A percentile compares a stretch with the other conserved stretches of the same genome.
Conservation (phyloP, 2,113 vertebrate genomes). For the Diphyllodes magnificus region DNA sequence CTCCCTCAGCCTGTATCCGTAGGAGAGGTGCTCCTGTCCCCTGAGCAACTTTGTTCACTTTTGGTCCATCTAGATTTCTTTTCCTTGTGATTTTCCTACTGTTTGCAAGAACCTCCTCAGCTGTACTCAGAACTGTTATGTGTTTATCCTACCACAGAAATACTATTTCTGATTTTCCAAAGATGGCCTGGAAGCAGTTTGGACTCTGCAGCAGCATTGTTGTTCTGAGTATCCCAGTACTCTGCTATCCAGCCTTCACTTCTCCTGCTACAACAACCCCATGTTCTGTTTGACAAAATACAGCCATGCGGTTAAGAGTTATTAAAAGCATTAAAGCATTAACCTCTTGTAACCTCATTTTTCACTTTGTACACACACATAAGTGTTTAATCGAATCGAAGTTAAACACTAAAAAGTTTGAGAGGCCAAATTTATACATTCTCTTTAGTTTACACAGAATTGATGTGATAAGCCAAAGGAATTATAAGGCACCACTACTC, state of each 20-base stretch:
- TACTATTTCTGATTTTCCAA: not conserved
- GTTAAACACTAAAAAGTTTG: conserved; percentile 71
- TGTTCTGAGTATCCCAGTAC: not conserved
- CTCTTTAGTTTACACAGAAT: conserved; percentile 59
- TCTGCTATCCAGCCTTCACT: conserved; percentile 12
- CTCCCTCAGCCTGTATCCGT: not conserved
- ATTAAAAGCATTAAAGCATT: conserved; percentile 81
- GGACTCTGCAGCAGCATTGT: not conserved
- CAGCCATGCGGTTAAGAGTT: conserved; percentile 70
- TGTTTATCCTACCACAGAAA: not conserved
- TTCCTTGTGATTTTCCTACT: not conserved
- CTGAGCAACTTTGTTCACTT: not conserved
- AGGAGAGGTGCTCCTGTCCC: not conserved
- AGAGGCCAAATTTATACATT: conserved; percentile 65
- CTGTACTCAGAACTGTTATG: not conserved
- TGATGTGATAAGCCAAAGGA: conserved; percentile 57
- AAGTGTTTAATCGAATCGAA: conserved; percentile 74
- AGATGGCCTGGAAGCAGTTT: not conserved
- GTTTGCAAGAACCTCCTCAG: not conserved
- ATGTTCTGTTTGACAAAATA: conserved; percentile 70
- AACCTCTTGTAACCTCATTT: conserved; percentile 76
- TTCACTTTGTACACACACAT: conserved; percentile 71
- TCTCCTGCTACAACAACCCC: conserved; percentile 44
- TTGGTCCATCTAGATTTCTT: not conserved
- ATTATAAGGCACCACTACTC: conserved; percentile 18